These are phyloP conservation scores for Digitonthophagus gazella DNA, from an alignment of 2,888 invertebrate species.

Conservation along the genomic window DNA sequence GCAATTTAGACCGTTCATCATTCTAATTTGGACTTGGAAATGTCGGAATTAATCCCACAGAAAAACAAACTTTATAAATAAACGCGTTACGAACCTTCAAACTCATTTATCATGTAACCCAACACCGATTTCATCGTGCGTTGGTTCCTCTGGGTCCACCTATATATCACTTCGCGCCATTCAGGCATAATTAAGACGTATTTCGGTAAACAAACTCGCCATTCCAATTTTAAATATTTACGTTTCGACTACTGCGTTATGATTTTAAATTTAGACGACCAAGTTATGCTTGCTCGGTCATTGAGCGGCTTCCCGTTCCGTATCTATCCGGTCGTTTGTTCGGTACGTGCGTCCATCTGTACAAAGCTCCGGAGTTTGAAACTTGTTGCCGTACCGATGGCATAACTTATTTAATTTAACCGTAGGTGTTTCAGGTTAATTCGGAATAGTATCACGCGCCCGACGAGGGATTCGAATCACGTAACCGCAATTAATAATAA, in stretches of 20 bases:
- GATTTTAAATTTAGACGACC: background rate
- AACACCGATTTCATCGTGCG: slow-evolving; percentile 12
- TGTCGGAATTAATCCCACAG: background rate
- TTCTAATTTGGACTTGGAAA: background rate
- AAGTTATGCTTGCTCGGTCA: background rate
- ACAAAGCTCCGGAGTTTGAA: background rate
- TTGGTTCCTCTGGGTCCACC: background rate
- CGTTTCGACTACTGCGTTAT: background rate
- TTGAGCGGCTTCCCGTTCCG: background rate
- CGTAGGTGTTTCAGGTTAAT: slow-evolving; percentile 11
- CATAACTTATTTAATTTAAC: background rate
- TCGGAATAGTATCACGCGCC: slow-evolving; percentile 14
- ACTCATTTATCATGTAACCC: slow-evolving; percentile 15
- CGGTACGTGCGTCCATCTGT: background rate
- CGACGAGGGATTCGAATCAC: background rate
- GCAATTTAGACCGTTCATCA: background rate
- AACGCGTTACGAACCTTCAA: background rate
- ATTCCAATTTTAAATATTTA: background rate
- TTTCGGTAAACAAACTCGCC: slow-evolving; percentile 16
- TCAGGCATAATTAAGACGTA: slow-evolving; percentile 15
- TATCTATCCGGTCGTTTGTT: background rate
- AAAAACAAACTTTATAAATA: background rate
- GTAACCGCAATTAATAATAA: background rate
- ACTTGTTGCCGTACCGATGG: background rate
- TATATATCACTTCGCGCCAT: slow-evolving; percentile 15